Evolutionary conservation across 2,797 vertebrate genomes (phyloP).

Genomic region (Anableps anableps): DNA sequence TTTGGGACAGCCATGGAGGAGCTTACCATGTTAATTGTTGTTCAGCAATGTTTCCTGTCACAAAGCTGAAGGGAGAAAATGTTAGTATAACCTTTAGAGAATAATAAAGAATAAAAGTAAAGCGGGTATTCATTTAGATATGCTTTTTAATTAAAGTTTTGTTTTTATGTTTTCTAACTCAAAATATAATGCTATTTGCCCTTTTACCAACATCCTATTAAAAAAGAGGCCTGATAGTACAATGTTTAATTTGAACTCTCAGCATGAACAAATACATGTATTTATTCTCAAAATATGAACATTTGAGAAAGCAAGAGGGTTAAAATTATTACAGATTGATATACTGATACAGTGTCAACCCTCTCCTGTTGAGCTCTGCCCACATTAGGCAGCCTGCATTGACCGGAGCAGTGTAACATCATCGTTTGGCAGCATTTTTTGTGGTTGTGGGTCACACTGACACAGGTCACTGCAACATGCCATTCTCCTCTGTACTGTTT

Average conservation of each 20-base stretch:
- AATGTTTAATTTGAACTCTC: neutral
- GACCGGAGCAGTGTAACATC: constrained; percentile 39
- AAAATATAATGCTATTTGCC: neutral
- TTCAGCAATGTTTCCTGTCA: neutral
- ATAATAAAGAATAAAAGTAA: neutral
- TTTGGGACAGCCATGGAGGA: neutral
- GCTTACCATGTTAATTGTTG: neutral
- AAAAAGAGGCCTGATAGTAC: neutral
- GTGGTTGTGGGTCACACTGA: constrained; percentile 50
- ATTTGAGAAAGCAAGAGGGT: neutral
- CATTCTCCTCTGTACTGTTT: constrained; percentile 57
- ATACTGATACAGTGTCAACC: neutral
- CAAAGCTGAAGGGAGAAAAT: neutral
- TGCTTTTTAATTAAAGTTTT: neutral
- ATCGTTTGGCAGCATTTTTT: constrained; percentile 15
- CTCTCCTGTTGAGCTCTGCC: neutral
- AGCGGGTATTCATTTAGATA: neutral
- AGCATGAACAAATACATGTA: neutral
- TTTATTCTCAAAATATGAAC: neutral
- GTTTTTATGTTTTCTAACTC: neutral
- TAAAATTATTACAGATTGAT: neutral
- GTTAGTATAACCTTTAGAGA: neutral
- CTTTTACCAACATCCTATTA: neutral
- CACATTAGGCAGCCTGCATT: constrained; percentile 16
- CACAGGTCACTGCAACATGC: constrained; percentile 63